Evolutionary conservation across 2,113 vertebrate species (phyloP), one percentile per base, ranked within the genome.

Genomic region (Spea bombifrons): DNA sequence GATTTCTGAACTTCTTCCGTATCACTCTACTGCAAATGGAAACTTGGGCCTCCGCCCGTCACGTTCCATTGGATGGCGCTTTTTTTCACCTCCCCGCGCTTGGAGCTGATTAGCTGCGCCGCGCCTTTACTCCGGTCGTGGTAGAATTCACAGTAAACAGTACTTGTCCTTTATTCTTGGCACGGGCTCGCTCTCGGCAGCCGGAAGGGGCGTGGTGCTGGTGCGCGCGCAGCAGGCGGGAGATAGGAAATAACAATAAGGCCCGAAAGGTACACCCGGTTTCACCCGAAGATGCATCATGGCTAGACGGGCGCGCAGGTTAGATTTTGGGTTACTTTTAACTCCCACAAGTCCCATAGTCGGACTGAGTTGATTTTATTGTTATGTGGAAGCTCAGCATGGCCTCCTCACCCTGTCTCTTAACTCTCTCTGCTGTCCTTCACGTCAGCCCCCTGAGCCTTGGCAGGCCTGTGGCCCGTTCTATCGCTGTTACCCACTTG

Each of bases 171-270:
- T 2, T 59, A 9, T 59, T 13, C 15, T 2, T 59, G 55, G 55
- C 3, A 13, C 4, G 55, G 55, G 10, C 55, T 53, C 50, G 12
- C 8, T 46, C 12, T 10, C 66, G 10, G 57, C 30, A 66, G 43
- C 46, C 9, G 70, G 53, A 73, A 64, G 44, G 73, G 68, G 67
- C 77, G 50, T 5, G 46, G 49, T 30, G 63, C 46, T 12, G 73
- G 75, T 82, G 85, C 81, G 71, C 67, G 84, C 78, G 10, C 66
- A 84, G 69, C 82, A 16, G 5, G 81, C 73, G 63, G 81, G 70
- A 79, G 77, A 79, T 79, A 79, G 77, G 77, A 79, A 79, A 79
- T 66, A 73, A 79, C 77, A 79, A 79, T 79, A 79, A 66, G 61
- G 70, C 70, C 77, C 49, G 70, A 52, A 47, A 59, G 15, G 16